These are phyloP conservation scores for Leucania comma DNA, from an alignment of 2,888 invertebrate genomes.

Conservation along the genomic window DNA sequence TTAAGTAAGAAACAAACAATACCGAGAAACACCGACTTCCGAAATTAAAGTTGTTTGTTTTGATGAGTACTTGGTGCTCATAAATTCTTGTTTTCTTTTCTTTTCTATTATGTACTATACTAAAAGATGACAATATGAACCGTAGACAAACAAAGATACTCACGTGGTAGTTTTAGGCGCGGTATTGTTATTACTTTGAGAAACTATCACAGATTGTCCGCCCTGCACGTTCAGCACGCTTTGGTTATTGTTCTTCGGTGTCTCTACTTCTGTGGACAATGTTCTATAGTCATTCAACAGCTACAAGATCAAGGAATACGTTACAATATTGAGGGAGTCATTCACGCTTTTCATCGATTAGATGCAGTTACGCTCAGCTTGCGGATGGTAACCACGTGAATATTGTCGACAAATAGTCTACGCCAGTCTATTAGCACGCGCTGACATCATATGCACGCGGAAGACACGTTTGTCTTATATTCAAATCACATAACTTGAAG, in stretches of 20 bases:
- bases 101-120: too few species aligned
- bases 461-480: neutral
- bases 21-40: too few species aligned
- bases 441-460: neutral
- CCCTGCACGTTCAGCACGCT: constrained; percentile 71
- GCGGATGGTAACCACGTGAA: neutral
- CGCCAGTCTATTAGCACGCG: neutral
- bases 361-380: neutral
- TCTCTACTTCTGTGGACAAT: constrained; percentile 61
- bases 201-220: constrained; percentile 87
- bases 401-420: neutral
- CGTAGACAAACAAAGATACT: constrained; percentile 67
- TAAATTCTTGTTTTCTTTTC: too few species aligned
- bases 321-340: neutral
- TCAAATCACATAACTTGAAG: too few species aligned
- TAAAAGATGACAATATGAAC: too few species aligned
- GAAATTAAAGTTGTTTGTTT: too few species aligned
- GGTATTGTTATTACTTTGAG: constrained; percentile 82
- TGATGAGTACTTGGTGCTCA: too few species aligned
- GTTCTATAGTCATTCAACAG: constrained; percentile 9
- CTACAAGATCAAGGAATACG: neutral
- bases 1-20: too few species aligned
- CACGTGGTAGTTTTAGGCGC: constrained; percentile 79
- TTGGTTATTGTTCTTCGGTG: constrained; percentile 71
- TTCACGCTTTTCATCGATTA: constrained; percentile 2